Conservation (phyloP, 2,797 vertebrate species). For the Babyrousa celebensis region DNA sequence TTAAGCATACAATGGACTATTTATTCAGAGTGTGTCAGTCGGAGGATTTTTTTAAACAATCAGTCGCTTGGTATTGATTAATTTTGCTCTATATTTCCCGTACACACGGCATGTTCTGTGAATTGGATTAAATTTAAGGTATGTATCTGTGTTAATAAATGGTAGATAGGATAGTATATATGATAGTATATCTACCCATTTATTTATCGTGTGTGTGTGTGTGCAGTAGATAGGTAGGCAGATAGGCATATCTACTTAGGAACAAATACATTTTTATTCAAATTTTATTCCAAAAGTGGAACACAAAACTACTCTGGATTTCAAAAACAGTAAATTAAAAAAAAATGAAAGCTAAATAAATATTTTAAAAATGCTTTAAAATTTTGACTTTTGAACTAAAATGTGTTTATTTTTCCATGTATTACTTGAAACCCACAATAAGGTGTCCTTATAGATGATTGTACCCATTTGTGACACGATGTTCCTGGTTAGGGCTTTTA, state of each 20-base stretch:
- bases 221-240: background rate
- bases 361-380: slow-evolving; percentile 19
- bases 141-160: background rate
- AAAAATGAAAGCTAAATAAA: background rate
- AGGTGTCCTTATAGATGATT: background rate
- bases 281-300: slow-evolving; percentile 45
- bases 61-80: background rate
- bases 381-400: slow-evolving; percentile 52
- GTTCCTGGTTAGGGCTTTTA: slow-evolving; percentile 24
- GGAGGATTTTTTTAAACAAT: slow-evolving; percentile 40
- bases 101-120: background rate
- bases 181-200: background rate
- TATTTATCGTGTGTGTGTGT: background rate
- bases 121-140: slow-evolving; percentile 41
- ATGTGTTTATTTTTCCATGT: background rate
- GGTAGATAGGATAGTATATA: background rate
- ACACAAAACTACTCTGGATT: slow-evolving; percentile 24
- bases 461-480: slow-evolving; percentile 16
- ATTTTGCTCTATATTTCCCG: background rate
- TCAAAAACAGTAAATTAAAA: slow-evolving; percentile 60
- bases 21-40: background rate
- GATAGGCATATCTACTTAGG: background rate
- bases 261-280: slow-evolving; percentile 6
- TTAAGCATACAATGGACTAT: background rate
- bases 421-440: slow-evolving; percentile 60